Base-by-base conservation (phyloP, 2,888 invertebrate species). In the Epinotia nisella region DNA sequence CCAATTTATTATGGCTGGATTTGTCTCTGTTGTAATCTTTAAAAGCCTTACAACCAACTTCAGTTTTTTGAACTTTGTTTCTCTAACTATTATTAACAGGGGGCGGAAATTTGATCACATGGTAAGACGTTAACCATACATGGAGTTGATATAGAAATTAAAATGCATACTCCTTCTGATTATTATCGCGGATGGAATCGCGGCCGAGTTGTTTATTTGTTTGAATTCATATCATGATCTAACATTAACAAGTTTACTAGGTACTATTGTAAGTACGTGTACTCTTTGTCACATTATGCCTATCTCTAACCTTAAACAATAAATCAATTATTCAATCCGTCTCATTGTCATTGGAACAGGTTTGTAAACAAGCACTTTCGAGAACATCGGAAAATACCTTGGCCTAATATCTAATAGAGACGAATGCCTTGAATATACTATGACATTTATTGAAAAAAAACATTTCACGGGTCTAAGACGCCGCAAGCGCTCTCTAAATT, bases 301-400 rank as follows among this genome's bases (percentile, higher is more conserved):
- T 39, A 41, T 39, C 9, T 53, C 55, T 64, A 74, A 76, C 75
- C 70, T 67, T 70, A 79, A 78, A 84, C 82, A 82, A 83, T 82
- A 76, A 74, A 75, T 77, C 77, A 83, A 82, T 82, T 80, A 83
- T 78, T 81, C 78, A 82, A 78, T 75, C 76, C 75, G 70, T 74
- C 75, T 79, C 78, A 85, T 83, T 87, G 84, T 86, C 78, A 80
- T 76, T 65, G 75, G 75, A 85, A 84, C 87, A 81, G 85, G 89
- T 89, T 87, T 85, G n/a, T n/a, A n/a, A n/a, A 79, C 76, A 77
- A 79, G 74, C 75, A 77, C 83, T 86, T 87, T 87, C 82, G 80
- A 87, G 87, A 87, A 84, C 82, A 84, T 86, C 81, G 77, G 80
- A 78, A 79, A 75, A 62, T 72, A 76, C 89, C 90, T 89, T 90